Percentiles rank a stretch among this genome's conserved stretches.
These are phyloP conservation scores for Ophioninae sp. DNA, from an alignment of 2,888 invertebrate species.

Conservation along the genomic window DNA sequence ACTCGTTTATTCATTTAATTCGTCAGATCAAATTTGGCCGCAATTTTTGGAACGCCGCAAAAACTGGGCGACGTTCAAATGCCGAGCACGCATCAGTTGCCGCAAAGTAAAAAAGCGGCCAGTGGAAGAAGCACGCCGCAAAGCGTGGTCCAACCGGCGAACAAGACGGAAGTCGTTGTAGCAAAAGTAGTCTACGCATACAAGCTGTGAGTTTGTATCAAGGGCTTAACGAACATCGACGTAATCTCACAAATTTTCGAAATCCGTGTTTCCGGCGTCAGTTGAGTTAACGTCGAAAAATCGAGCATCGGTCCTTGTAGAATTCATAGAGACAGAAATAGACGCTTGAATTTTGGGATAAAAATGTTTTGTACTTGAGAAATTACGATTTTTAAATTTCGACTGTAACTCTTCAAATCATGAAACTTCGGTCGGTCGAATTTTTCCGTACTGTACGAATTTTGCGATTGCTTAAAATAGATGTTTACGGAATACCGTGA, in stretches of 20 bases:
- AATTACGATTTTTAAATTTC: too few relatives aligned
- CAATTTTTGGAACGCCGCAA: slow-evolving; percentile 70
- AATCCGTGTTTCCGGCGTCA: too few relatives aligned
- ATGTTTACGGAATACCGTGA: neutral
- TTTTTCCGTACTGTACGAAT: neutral
- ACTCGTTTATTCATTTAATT: too few relatives aligned
- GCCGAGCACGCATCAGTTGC: slow-evolving; percentile 57
- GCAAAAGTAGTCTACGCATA: slow-evolving; percentile 75
- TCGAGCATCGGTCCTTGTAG: too few relatives aligned
- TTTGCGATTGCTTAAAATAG: neutral
- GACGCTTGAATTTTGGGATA: too few relatives aligned
- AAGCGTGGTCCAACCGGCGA: slow-evolving; percentile 54
- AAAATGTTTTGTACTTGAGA: too few relatives aligned
- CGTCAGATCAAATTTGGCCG: slow-evolving; percentile 73
- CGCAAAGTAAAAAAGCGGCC: slow-evolving; percentile 57
- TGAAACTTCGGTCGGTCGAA: too few relatives aligned
- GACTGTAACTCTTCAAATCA: neutral
- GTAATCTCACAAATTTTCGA: too few relatives aligned
- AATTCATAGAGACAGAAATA: too few relatives aligned
- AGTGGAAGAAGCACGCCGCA: slow-evolving; percentile 61
- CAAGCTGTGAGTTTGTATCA: slow-evolving; percentile 69
- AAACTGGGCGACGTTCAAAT: slow-evolving; percentile 46
- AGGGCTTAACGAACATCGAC: too few relatives aligned
- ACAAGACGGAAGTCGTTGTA: slow-evolving; percentile 72
- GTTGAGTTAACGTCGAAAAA: too few relatives aligned